Percentiles rank a stretch among this genome's conserved stretches.
These are phyloP conservation scores for Operophtera brumata DNA, from an alignment of 2,888 invertebrate species.

Conservation along the genomic window DNA sequence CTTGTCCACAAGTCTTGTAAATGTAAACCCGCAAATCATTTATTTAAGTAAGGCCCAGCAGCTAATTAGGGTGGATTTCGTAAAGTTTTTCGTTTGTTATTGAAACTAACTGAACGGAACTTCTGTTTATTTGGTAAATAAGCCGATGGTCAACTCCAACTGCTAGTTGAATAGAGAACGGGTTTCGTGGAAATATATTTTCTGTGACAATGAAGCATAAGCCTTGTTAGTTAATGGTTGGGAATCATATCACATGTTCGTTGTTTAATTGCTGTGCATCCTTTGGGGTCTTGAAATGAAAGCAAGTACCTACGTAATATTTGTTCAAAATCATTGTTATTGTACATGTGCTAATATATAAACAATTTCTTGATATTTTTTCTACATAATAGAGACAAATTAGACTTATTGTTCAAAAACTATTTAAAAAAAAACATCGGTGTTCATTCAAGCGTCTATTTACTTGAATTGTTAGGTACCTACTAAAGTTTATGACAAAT, in stretches of 20 bases:
- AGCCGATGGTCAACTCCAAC: slow-evolving; percentile 19
- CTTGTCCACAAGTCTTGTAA: slow-evolving; percentile 10
- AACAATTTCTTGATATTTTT: too few relatives aligned
- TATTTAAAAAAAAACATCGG: background rate
- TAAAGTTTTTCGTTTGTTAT: slow-evolving; percentile 38
- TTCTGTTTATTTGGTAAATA: slow-evolving; percentile 39
- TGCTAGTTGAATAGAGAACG: slow-evolving; percentile 13
- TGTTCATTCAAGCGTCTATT: background rate
- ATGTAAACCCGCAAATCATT: slow-evolving; percentile 27
- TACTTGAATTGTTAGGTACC: background rate
- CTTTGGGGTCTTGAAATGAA: background rate
- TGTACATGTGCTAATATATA: too few relatives aligned
- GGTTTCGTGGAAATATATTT: slow-evolving; percentile 9
- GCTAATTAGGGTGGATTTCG: slow-evolving; percentile 36
- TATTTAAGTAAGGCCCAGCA: slow-evolving; percentile 32
- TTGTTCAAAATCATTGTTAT: too few relatives aligned
- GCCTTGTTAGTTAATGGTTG: slow-evolving; percentile 8
- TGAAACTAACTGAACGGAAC: slow-evolving; percentile 34
- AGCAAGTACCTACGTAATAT: too few relatives aligned
- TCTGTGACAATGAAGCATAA: slow-evolving; percentile 17
- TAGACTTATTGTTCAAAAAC: too few relatives aligned
- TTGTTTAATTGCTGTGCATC: background rate
- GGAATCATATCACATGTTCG: background rate
- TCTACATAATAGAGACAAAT: too few relatives aligned
- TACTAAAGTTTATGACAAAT: background rate